Evolutionary conservation across 2,113 vertebrate species (phyloP), one percentile per base, ranked within the genome.

Genomic region (Macroglossus sobrinus): DNA sequence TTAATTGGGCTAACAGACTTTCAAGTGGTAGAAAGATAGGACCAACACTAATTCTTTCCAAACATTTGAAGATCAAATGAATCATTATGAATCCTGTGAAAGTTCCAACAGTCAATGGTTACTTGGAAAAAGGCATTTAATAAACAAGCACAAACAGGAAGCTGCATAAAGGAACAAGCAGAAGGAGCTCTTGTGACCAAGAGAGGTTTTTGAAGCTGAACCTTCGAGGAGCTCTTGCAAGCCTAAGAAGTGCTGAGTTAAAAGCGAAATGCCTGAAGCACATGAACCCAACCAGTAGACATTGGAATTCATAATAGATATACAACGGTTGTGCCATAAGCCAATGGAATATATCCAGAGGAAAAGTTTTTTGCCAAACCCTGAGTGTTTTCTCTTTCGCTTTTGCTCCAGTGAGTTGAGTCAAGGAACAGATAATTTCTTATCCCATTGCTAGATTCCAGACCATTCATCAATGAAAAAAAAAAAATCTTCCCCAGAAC

Each of bases 121-220:
- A 95, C 97, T 98, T 96, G 89, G 96, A 85, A 92, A 91, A 84
- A 81, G 87, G 57, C 94, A 91, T 94, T 91, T 96, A 68, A 89
- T 92, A 94, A 97, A 75, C 45, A 91, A 80, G 80, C 89, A 93
- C 40, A 95, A 45, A 80, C 94, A 64, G 35, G 55, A 50, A 53
- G 16, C 94, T 94, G 40, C 64, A 12, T 0, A 80, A 89, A 98
- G 15, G 3, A 97, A 50, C 13, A 53, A 66, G 79, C 84, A 89
- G 43, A 93, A 86, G 95, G 87, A 95, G 38, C 55, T 91, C 71
- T 97, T 84, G 21, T n/a, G 72, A 96, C 84, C 53, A 64, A 81
- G 55, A 91, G 43, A 80, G 66, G 38, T 47, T 96, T 97, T 95
- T 88, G 93, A 97, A 96, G 64, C 12, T 21, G 43, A 94, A 75